phyloP scores from a whole-genome alignment of 2,113 vertebrate species.

The Thryonomys swinderianus region DNA sequence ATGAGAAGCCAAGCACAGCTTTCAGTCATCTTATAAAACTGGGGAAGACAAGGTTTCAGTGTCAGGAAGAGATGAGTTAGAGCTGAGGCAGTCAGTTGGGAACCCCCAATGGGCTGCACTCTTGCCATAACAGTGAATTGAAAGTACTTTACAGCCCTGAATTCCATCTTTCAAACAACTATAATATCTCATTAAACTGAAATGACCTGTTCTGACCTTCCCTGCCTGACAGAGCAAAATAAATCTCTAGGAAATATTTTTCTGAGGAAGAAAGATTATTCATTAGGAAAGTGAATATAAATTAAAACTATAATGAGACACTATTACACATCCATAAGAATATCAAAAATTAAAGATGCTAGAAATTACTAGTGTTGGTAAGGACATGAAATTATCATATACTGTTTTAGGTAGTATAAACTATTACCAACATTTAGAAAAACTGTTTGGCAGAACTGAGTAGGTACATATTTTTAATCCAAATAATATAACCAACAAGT shows the following conservation, averaged over 20 bases:
- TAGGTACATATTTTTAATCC: not conserved
- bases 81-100: not conserved
- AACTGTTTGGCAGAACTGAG: not conserved
- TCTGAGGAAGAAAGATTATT: not conserved
- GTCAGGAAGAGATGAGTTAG: not conserved
- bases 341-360: not conserved
- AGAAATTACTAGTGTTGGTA: not conserved
- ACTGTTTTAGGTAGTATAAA: not conserved
- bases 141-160: not conserved
- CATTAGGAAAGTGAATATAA: not conserved
- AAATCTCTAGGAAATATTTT: not conserved
- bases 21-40: not conserved
- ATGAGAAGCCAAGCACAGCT: not conserved
- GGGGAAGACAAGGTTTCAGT: not conserved
- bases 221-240: not conserved
- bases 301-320: not conserved
- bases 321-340: not conserved
- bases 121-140: not conserved
- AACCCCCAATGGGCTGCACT: not conserved
- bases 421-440: not conserved
- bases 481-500: not conserved
- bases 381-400: not conserved
- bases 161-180: not conserved
- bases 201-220: not conserved
- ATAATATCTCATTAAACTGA: constrained; percentile 13